Evolutionary conservation across 2,797 vertebrate genomes (phyloP), one percentile per base, ranked within the genome.

Genomic region (Danionella dracula): DNA sequence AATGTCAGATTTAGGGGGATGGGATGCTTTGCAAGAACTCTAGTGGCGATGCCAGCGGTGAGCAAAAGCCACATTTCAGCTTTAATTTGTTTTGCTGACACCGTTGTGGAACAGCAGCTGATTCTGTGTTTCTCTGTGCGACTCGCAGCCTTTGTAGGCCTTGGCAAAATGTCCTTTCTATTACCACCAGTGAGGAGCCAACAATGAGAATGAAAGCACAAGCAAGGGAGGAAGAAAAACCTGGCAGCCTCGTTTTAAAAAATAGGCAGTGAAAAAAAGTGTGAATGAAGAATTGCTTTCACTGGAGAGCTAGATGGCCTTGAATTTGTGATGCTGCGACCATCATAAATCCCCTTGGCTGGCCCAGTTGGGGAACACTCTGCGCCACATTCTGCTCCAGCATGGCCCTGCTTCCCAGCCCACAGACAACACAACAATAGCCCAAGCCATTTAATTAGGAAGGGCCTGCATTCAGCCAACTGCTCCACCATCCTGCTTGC

Each of bases 341-440:
- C 41, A 66, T 70, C 65, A 76, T 71, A 72, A 70, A 71, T 75
- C 57, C 38, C 44, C 17, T 45, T 44, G 41, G 37, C 19, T 40
- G 57, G 59, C 40, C 63, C 50, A 27, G 45, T 45, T 65, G 62
- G 40, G 53, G 29, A 57, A 27, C 48, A 53, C 55, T 40, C 60
- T 51, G 62, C 32, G 42, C n/a, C 27, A 51, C 48, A 29, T 61
- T 64, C n/a, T 56, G 58, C 37, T 64, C 42, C 51, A 75, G 55
- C n/a, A n/a, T n/a, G n/a, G n/a, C n/a, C n/a, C n/a, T n/a, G n/a
- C 32, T 59, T 64, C 60, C 48, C 60, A 61, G 45, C 21, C 17
- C 68, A 55, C 58, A 62, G 72, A 63, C 40, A 72, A 63, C 48
- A 53, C 60, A 74, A 73, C 42, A 73, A 68, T 75, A 75, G 49